Conservation (phyloP, 2,797 vertebrate genomes). For the Morus bassanus region DNA sequence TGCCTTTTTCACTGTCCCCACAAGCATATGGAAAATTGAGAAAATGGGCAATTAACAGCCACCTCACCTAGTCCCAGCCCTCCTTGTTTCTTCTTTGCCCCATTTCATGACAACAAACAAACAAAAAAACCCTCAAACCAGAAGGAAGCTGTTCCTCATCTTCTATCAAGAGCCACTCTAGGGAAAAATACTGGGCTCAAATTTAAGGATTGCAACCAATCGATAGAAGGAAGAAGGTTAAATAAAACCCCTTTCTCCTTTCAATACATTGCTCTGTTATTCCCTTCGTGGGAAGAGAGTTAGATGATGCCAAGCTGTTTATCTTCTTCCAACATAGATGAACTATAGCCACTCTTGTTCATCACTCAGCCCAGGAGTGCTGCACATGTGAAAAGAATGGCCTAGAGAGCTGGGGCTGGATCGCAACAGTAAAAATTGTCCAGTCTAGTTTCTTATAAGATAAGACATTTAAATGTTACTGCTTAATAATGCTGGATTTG, state of each 20-base stretch:
- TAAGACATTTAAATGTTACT: not conserved
- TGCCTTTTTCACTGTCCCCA: not conserved
- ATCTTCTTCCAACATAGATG: not conserved
- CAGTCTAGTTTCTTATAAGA: not conserved
- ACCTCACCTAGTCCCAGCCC: not conserved
- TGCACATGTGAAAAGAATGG: not conserved
- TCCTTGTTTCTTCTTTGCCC: not conserved
- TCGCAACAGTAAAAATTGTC: not conserved
- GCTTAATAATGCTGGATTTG: not conserved
- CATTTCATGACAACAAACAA: not conserved
- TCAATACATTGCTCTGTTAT: not conserved
- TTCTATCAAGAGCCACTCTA: rapidly evolving
- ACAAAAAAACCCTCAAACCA: rapidly evolving
- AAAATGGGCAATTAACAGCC: not conserved
- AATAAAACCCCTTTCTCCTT: not conserved
- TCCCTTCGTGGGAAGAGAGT: not conserved
- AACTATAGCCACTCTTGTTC: not conserved
- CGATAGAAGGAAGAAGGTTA: not conserved
- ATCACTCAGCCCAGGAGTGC: not conserved
- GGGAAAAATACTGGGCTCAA: not conserved
- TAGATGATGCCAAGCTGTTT: not conserved
- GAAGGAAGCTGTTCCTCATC: not conserved
- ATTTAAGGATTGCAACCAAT: not conserved
- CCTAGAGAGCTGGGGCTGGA: not conserved
- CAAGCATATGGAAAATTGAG: not conserved